These are phyloP conservation scores for Drosophila willistoni DNA, from an alignment of 1,140 invertebrate genomes.

Conservation along the genomic window DNA sequence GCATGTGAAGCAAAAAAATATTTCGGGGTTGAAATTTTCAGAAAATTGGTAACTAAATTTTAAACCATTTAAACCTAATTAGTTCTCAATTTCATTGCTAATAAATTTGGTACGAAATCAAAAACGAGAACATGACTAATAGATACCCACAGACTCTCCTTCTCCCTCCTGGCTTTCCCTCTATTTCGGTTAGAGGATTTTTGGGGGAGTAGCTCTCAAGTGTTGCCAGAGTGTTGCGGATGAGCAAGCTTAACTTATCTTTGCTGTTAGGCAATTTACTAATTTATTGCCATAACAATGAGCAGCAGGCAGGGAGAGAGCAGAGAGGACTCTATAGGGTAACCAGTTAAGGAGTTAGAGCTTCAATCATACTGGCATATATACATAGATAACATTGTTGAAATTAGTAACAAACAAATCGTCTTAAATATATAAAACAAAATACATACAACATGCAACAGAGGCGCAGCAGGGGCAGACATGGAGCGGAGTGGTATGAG, in stretches of 20 bases:
- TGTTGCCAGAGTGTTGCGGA: constrained; percentile 5
- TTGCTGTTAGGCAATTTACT: constrained; percentile 8
- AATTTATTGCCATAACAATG: constrained; percentile 16
- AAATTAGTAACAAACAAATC: constrained; percentile 63
- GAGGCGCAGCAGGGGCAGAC: constrained; percentile 4
- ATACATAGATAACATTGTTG: constrained; percentile 48
- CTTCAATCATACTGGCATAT: constrained; percentile 19
- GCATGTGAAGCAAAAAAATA: no score
- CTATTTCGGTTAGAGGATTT: neutral
- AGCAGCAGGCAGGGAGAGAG: neutral
- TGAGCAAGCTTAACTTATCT: constrained; percentile 15
- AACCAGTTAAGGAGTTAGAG: neutral
- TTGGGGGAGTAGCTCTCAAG: neutral
- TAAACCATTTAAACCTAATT: no score
- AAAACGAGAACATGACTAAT: neutral
- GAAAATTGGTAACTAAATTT: no score
- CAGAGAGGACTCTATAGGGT: no score
- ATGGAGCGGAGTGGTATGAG: neutral
- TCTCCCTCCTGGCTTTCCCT: neutral
- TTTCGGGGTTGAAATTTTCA: no score
- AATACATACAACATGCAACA: constrained; percentile 3
- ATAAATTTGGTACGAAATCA: no score
- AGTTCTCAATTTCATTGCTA: no score
- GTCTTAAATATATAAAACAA: constrained; percentile 41
- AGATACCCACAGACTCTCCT: neutral